Evolutionary conservation across 1,140 invertebrate species (phyloP).

Genomic region (Diabrotica undecimpunctata): DNA sequence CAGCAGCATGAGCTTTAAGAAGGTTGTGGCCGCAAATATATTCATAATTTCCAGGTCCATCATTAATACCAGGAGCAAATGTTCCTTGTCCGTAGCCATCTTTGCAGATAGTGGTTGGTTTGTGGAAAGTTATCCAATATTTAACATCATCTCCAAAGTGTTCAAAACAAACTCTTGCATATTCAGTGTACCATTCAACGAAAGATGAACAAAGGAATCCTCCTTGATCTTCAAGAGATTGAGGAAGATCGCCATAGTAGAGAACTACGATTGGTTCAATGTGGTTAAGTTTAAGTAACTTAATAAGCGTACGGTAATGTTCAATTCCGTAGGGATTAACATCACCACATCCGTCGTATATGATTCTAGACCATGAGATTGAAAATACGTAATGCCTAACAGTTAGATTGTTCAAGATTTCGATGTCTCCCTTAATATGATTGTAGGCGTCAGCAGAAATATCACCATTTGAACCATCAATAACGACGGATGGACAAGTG

Average conservation of each 20-base stretch:
- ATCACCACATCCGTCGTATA: constrained; percentile 21
- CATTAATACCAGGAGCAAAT: constrained; percentile 48
- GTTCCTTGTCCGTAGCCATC: constrained; percentile 14
- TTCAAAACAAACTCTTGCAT: constrained; percentile 56
- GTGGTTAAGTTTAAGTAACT: constrained; percentile 6
- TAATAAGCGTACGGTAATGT: constrained; percentile 14
- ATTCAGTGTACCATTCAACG: constrained; percentile 42
- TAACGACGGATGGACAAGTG: background rate
- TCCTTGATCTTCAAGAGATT: constrained; percentile 15
- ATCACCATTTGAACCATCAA: background rate
- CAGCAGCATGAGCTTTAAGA: constrained; percentile 52
- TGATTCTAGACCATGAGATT: constrained; percentile 7
- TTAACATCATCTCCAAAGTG: constrained; percentile 60
- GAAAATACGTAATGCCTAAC: background rate
- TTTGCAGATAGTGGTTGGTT: constrained; percentile 62
- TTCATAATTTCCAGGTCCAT: constrained; percentile 49
- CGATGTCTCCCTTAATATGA: background rate
- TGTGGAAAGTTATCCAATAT: constrained; percentile 70
- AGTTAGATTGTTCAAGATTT: background rate
- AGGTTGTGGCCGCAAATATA: constrained; percentile 56
- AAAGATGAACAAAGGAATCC: background rate
- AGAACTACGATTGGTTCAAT: constrained; percentile 13
- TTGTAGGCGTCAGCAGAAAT: background rate
- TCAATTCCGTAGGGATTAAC: constrained; percentile 4
- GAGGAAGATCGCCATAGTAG: constrained; percentile 11